Evolutionary conservation across 2,113 vertebrate genomes (phyloP).

Genomic region (Leucosticte australis): DNA sequence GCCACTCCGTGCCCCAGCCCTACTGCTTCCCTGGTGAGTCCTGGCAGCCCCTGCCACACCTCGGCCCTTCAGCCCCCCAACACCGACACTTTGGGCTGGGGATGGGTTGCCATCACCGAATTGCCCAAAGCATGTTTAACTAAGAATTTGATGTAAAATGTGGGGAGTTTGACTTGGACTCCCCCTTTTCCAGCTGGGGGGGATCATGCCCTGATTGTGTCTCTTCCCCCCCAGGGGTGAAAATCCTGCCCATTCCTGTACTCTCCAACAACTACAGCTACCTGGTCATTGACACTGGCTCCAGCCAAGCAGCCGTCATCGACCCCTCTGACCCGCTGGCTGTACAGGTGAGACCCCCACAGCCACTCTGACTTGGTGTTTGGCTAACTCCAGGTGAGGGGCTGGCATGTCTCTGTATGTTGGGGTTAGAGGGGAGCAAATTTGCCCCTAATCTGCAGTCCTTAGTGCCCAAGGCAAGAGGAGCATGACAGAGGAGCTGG

Average conservation of each 20-base stretch:
- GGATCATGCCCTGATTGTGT: not conserved
- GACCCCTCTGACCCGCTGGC: constrained; percentile 92
- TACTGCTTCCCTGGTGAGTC: constrained; percentile 82
- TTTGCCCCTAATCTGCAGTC: not conserved
- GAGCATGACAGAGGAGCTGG: not conserved
- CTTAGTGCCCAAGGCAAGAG: not conserved
- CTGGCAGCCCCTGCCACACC: fast-evolving
- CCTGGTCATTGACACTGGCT: constrained; percentile 87
- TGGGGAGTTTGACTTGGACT: not conserved
- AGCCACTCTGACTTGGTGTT: fast-evolving
- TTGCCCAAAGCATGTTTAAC: not conserved
- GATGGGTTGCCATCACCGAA: not conserved
- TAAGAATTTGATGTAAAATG: not conserved
- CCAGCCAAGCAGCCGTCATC: constrained; percentile 80
- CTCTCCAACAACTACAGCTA: constrained; percentile 98
- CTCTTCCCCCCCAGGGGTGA: constrained; percentile 77
- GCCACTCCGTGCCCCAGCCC: constrained; percentile 85
- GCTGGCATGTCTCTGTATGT: not conserved
- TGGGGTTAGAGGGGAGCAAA: not conserved
- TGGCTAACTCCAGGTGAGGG: not conserved
- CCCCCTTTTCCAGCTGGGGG: fast-evolving
- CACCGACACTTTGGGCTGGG: not conserved
- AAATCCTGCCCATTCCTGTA: constrained; percentile 92
- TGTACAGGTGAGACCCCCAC: constrained; percentile 81
- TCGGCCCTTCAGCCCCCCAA: fast-evolving